Evolutionary conservation across 1,140 invertebrate genomes (phyloP), one percentile per base, ranked within the genome.

Genomic region (Drosophila varians): DNA sequence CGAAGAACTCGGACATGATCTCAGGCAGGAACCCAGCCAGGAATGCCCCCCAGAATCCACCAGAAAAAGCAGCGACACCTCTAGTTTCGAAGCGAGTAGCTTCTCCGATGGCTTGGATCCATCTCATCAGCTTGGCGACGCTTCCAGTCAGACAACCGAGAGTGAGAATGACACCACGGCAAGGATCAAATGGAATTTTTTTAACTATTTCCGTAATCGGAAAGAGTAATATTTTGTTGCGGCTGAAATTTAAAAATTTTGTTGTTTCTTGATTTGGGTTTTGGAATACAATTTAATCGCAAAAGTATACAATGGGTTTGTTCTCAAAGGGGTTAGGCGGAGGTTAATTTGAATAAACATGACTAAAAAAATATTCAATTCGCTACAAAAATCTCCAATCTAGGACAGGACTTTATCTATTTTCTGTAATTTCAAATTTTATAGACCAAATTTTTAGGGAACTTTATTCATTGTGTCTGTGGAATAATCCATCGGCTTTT

Each of bases 401-500:
- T 21, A 21, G 21, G 21, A n/a, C n/a, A n/a, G n/a, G n/a, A n/a
- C n/a, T n/a, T n/a, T n/a, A n/a, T n/a, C n/a, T n/a, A n/a, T n/a
- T n/a, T n/a, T n/a, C n/a, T n/a, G n/a, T n/a, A n/a, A n/a, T n/a
- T n/a, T n/a, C n/a, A n/a, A n/a, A n/a, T n/a, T n/a, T n/a, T n/a
- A n/a, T n/a, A n/a, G n/a, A n/a, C n/a, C n/a, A n/a, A n/a, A n/a
- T n/a, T n/a, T n/a, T n/a, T n/a, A n/a, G n/a, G n/a, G n/a, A n/a
- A n/a, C 21, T 34, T 34, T 34, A 34, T 40, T 25, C 28, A 40
- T 19, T 23, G 26, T 12, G n/a, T 23, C 3, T 11, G 3, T 11
- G 14, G 4, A 62, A 62, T 62, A 23, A 65, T 62, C 62, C 43
- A 62, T 49, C 34, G 23, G 14, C 8, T 65, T n/a, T 4, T 11